These are phyloP conservation scores for Antennarius maculatus DNA, from an alignment of 2,797 vertebrate genomes.

Conservation along the genomic window DNA sequence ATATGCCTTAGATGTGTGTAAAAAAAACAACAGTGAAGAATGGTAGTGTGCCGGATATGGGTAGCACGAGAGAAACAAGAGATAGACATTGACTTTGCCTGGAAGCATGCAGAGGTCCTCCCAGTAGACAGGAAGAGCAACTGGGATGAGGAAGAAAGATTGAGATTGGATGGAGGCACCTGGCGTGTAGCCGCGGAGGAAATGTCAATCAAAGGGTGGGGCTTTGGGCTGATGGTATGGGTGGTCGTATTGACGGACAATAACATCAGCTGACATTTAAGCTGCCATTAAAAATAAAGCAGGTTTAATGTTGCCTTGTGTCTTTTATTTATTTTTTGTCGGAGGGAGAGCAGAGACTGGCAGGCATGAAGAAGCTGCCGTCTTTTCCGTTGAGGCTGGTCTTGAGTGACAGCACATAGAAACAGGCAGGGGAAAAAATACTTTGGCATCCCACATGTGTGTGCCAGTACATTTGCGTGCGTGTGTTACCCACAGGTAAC, in stretches of 20 bases:
- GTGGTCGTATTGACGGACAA: constrained; percentile 70
- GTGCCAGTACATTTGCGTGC: constrained; percentile 34
- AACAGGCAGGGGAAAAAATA: constrained; percentile 53
- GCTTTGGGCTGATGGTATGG: constrained; percentile 51
- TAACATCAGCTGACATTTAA: constrained; percentile 58
- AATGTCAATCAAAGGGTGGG: constrained; percentile 66
- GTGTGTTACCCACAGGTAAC: constrained; percentile 74
- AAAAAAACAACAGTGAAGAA: constrained; percentile 62
- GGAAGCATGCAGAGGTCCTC: constrained; percentile 61
- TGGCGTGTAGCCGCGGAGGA: constrained; percentile 54
- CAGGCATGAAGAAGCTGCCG: constrained; percentile 26
- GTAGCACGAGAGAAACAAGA: constrained; percentile 55
- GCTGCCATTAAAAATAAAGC: constrained; percentile 59
- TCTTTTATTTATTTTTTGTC: constrained; percentile 22
- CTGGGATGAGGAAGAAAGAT: constrained; percentile 56
- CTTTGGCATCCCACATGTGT: constrained; percentile 48
- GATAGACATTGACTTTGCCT: constrained; percentile 67
- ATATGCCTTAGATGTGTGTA: constrained; percentile 62
- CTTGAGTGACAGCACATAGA: constrained; percentile 77
- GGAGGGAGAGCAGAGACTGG: constrained; percentile 22
- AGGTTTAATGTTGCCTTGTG: constrained; percentile 45
- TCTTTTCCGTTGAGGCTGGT: constrained; percentile 64
- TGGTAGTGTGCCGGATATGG: constrained; percentile 54
- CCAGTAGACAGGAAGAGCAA: constrained; percentile 59
- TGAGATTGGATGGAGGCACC: constrained; percentile 54